Percentiles rank a stretch among this genome's conserved stretches.
Evolutionary conservation across 2,888 invertebrate species (phyloP).

Genomic region (Neoitamus cyanurus): DNA sequence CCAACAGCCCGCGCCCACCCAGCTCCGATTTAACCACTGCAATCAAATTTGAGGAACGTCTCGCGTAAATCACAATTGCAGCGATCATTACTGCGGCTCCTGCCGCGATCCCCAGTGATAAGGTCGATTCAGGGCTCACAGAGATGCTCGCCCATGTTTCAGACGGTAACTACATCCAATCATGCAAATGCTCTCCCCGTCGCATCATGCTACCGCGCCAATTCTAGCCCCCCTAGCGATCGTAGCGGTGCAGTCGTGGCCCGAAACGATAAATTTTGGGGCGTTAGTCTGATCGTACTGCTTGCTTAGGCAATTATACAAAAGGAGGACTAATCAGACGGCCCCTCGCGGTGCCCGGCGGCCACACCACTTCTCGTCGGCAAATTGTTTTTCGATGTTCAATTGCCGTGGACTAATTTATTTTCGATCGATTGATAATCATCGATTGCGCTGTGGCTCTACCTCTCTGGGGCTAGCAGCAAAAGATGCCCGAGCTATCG

Average conservation of each 20-base stretch:
- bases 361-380: slow-evolving; percentile 6
- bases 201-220: neutral
- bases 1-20: neutral
- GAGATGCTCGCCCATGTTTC: neutral
- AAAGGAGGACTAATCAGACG: slow-evolving; percentile 13
- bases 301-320: neutral
- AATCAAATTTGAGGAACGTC: neutral
- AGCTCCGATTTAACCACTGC: neutral
- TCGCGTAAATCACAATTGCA: neutral
- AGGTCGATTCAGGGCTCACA: neutral
- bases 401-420: slow-evolving; percentile 33
- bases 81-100: neutral
- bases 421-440: slow-evolving; percentile 13
- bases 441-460: neutral
- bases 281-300: slow-evolving; percentile 3
- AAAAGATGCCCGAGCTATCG: neutral
- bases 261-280: slow-evolving; percentile 15
- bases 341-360: neutral
- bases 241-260: neutral
- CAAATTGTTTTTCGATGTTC: slow-evolving; percentile 40
- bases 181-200: neutral
- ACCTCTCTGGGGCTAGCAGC: neutral
- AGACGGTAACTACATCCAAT: neutral
- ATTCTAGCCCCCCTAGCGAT: neutral
- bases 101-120: neutral